These are phyloP conservation scores for Pandemis cinnamomeana DNA, from an alignment of 2,888 invertebrate species.

Conservation along the genomic window DNA sequence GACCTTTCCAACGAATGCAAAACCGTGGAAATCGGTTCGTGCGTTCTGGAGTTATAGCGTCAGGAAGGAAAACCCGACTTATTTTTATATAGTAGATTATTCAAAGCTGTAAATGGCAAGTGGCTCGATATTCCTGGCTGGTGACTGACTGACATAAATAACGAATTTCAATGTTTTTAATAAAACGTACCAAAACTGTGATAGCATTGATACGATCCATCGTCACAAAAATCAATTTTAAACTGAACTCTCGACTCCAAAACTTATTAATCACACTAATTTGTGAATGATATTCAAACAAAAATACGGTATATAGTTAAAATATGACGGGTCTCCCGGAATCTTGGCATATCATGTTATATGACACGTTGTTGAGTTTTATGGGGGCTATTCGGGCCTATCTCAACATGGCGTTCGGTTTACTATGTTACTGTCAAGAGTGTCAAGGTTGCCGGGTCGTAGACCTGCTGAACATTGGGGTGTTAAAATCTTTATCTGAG, in stretches of 20 bases:
- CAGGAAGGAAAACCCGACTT: too few species aligned
- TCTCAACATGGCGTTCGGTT: slow-evolving; percentile 48
- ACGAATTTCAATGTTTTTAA: too few species aligned
- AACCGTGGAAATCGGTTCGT: too few species aligned
- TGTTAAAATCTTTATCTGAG: slow-evolving; percentile 5
- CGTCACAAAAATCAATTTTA: too few species aligned
- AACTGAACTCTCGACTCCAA: neutral
- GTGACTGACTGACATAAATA: too few species aligned
- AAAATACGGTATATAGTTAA: neutral
- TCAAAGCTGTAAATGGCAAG: too few species aligned
- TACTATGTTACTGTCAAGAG: slow-evolving; percentile 12
- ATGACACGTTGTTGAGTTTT: slow-evolving; percentile 56
- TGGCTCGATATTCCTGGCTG: too few species aligned
- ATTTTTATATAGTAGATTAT: too few species aligned
- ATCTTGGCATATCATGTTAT: slow-evolving; percentile 46
- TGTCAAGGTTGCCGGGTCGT: neutral
- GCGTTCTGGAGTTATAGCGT: too few species aligned
- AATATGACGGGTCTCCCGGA: slow-evolving; percentile 19
- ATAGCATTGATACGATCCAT: too few species aligned
- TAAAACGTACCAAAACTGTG: too few species aligned
- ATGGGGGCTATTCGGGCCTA: slow-evolving; percentile 54
- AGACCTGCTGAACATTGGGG: neutral
- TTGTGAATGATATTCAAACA: neutral
- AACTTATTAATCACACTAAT: neutral
- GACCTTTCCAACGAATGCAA: too few species aligned